Conservation (phyloP, 2,113 vertebrate genomes). For the Pterocles orientalis region DNA sequence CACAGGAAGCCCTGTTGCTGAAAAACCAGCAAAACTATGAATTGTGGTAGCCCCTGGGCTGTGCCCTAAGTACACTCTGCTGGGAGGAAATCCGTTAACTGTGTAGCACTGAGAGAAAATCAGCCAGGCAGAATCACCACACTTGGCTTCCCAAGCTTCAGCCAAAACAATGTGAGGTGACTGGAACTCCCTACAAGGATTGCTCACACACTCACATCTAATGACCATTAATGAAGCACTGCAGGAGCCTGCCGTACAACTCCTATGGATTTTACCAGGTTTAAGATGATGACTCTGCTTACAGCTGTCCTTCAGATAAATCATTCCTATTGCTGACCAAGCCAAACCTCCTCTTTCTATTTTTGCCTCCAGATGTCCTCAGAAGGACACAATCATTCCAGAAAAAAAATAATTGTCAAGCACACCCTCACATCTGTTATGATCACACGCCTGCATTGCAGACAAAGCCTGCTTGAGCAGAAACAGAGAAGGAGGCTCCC, state of each 20-base stretch:
- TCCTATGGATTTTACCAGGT: neutral
- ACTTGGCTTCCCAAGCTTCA: neutral
- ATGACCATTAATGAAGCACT: neutral
- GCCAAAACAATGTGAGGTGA: neutral
- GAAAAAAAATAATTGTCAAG: neutral
- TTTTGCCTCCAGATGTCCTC: neutral
- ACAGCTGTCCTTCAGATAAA: neutral
- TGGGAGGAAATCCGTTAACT: neutral
- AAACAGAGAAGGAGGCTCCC: neutral
- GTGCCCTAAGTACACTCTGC: neutral
- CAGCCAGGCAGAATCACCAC: neutral
- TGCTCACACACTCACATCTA: neutral
- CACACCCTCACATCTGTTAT: neutral
- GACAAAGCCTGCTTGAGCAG: neutral
- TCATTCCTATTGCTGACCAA: neutral
- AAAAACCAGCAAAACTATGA: neutral
- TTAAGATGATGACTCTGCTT: neutral
- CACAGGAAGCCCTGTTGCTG: neutral
- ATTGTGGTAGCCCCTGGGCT: neutral
- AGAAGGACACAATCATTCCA: neutral
- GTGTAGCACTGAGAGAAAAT: neutral
- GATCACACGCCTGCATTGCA: neutral
- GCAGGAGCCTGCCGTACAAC: neutral
- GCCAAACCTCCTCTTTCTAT: neutral
- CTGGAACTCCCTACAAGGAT: neutral